phyloP scores from a whole-genome alignment of 92 coral and sea anemone species.

The Phenganax subtilis region DNA sequence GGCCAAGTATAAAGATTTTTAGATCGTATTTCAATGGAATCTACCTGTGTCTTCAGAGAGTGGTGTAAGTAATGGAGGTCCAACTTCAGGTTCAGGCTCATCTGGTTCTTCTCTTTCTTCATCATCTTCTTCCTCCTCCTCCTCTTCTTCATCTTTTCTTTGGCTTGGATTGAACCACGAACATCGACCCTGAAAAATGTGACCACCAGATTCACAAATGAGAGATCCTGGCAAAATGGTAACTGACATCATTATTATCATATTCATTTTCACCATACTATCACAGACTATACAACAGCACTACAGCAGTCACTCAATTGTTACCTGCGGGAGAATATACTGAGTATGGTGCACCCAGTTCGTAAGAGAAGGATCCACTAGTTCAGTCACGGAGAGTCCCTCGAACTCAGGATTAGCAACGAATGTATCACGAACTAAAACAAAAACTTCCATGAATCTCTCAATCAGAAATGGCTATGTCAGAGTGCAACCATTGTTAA shows the following conservation, averaged over 20 bases:
- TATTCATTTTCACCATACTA: neutral
- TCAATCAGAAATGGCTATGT: neutral
- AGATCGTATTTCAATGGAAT: neutral
- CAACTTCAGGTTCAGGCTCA: constrained; percentile 98
- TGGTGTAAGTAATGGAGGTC: constrained; percentile 92
- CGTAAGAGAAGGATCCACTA: constrained; percentile 81
- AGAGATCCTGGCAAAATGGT: no score
- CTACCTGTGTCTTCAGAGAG: constrained; percentile 91
- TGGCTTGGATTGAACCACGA: constrained; percentile 87
- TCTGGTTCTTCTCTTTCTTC: constrained; percentile 98
- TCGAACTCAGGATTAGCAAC: constrained; percentile 92
- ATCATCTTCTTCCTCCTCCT: constrained; percentile 97
- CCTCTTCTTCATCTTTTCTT: constrained; percentile 87
- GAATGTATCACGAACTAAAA: constrained; percentile 81
- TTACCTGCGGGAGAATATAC: constrained; percentile 86
- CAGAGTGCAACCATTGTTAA: no score
- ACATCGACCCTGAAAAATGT: constrained; percentile 73
- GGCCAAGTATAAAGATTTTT: neutral
- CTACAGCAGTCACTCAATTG: neutral
- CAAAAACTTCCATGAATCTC: neutral
- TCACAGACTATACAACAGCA: neutral
- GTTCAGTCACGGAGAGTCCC: constrained; percentile 73
- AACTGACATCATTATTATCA: neutral
- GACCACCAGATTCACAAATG: no score
- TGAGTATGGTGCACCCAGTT: constrained; percentile 99